These are phyloP conservation scores for Pogonocherus hispidulus DNA, from an alignment of 2,888 invertebrate genomes.

Conservation along the genomic window DNA sequence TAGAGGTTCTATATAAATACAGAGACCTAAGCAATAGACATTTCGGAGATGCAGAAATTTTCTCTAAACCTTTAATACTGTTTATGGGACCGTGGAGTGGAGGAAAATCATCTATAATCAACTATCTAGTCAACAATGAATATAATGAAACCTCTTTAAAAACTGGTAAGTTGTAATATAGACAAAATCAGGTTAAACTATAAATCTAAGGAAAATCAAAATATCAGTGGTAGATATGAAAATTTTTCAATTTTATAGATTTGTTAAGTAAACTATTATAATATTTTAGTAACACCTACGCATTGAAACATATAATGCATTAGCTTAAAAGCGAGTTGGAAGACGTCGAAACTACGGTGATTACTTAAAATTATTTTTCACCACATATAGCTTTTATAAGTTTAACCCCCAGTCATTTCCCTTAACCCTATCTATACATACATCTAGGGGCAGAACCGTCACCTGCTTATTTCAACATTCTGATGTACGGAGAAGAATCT, in stretches of 20 bases:
- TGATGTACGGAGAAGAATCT: conserved; percentile 89
- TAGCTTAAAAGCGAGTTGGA: too few species aligned
- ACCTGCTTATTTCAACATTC: conserved; percentile 91
- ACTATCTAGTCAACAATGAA: conserved; percentile 91
- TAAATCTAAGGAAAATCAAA: too few species aligned
- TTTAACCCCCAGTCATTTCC: too few species aligned
- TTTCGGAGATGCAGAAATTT: conserved; percentile 95
- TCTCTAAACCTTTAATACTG: conserved; percentile 91
- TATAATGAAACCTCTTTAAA: conserved; percentile 86
- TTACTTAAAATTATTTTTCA: too few species aligned
- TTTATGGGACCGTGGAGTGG: conserved; percentile 98
- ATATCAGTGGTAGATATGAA: too few species aligned
- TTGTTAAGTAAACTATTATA: too few species aligned
- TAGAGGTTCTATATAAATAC: conserved; percentile 93
- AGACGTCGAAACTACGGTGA: too few species aligned
- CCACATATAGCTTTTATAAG: too few species aligned
- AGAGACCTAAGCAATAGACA: conserved; percentile 92
- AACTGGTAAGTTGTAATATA: conserved; percentile 77
- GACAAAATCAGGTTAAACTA: background rate
- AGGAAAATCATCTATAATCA: conserved; percentile 94
- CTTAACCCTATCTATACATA: background rate
- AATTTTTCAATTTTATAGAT: too few species aligned
- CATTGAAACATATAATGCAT: too few species aligned
- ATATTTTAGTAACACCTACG: too few species aligned
- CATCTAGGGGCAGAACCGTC: conserved; percentile 90